Base-by-base conservation (phyloP, 2,113 vertebrate genomes). In the Pogona vitticeps region DNA sequence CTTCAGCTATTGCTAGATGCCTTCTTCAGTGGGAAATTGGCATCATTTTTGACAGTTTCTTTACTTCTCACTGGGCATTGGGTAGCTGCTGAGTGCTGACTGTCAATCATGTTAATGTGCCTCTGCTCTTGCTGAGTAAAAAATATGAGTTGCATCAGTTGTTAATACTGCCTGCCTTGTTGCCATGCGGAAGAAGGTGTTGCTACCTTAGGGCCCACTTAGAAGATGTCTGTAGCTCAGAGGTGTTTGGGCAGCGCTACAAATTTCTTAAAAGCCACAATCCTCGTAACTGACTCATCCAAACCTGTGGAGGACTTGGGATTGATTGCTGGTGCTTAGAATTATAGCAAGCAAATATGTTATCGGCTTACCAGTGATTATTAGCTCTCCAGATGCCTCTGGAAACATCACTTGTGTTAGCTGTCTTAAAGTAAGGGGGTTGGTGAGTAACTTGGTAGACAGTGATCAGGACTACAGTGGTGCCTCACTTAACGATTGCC, bases 41-140 rank as follows among this genome's bases (percentile, higher is more conserved):
- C 76, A 61, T 78, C 36, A 75, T 83, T 79, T 63, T 83, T 88
- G 67, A 84, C 58, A 78, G 56, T 84, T 79, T 42, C 17, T 46
- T 36, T 79, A 65, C 65, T 58, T 56, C 76, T 58, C 75, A 79
- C 61, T 70, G 61, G 28, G 65, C 86, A 33, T 61, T 77, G 65
- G 71, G 4, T 77, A 72, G 26, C 42, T 40, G 61, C 33, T 76
- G 63, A 58, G 61, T 67, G 33, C 42, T 78, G 65, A 83, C 20
- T 77, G 80, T 58, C 61, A 58, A 8, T 59, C 52, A 78, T 78
- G 28, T 70, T 78, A 88, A 71, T 72, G 26, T n/a, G 23, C n/a
- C 21, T 38, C 23, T 23, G 13, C 52, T 78, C 42, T 61, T 77
- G 68, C 56, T 20, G 12, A 58, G 40, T 75, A 61, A 84, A n/a